Base-by-base conservation (phyloP, 2,888 invertebrate genomes). In the Drosophila recens region DNA sequence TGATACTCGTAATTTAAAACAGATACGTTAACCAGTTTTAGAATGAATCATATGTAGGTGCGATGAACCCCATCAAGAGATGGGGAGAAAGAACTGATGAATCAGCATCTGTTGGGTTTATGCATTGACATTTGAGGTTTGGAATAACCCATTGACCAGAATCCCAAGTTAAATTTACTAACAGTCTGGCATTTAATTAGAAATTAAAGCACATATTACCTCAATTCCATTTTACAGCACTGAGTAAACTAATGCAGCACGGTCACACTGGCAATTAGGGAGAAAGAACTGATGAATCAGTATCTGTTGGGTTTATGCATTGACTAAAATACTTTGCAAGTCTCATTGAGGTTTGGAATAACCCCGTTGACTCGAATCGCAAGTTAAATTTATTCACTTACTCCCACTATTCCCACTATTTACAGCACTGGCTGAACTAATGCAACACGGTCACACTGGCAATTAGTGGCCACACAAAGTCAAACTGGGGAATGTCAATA, bases 401-500 rank as follows among this genome's bases (percentile, higher is more conserved):
- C 43, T 56, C 46, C 13, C 30, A 23, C 20, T 10, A 23, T 23
- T 23, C 4, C 23, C 17, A 17, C 17, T 17, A 23, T 27, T 42
- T 27, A 5, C 30, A 57, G 45, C 57, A 38, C 43, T 63, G 63
- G 38, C 34, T 46, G 15, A 17, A 40, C 43, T 43, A 11, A 11
- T 9, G 11, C 10, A 43, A 20, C 61, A 49, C 40, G 71, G 67
- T 62, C 76, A 63, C 67, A 65, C 75, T 79, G 79, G 46, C 72
- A 70, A 70, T 67, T 70, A 75, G 45, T 69, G 67, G 66, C 59
- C 62, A 49, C 65, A 54, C 63, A 74, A 62, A 6, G 65, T 11
- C 46, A 53, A 63, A 45, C 46, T 34, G 67, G 67, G 72, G 73
- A 72, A 87, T 85, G 85, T 77, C 89, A 89, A 89, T 89, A 84